Conservation (phyloP, 2,888 invertebrate genomes). For the Leucoptera coffeella region DNA sequence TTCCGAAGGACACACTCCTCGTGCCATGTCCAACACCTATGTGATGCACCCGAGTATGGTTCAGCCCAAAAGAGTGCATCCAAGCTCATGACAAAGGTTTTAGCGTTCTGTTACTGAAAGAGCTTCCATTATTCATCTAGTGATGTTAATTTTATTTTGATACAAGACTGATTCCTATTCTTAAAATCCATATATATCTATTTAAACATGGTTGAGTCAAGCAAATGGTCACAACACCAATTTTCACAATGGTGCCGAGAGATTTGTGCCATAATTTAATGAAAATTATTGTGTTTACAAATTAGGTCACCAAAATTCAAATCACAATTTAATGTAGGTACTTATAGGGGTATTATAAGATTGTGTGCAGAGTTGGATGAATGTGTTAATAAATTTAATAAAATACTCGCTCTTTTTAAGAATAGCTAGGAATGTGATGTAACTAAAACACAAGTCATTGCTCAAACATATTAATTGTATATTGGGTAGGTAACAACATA, state of each 20-base stretch:
- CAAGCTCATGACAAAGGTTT: constrained; percentile 43
- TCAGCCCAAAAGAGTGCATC: constrained; percentile 36
- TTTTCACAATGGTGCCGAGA: too few relatives aligned
- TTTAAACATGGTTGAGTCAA: too few relatives aligned
- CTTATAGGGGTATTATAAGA: too few relatives aligned
- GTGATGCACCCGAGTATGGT: constrained; percentile 48
- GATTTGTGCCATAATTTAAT: too few relatives aligned
- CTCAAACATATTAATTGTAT: constrained; percentile 18
- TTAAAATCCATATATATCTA: too few relatives aligned
- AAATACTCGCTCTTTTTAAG: constrained; percentile 21
- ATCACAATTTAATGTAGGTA: too few relatives aligned
- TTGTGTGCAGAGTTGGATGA: not conserved
- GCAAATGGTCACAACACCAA: too few relatives aligned
- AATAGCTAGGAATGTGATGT: constrained; percentile 4
- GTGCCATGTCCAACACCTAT: constrained; percentile 66
- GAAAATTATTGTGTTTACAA: not conserved
- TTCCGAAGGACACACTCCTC: constrained; percentile 44
- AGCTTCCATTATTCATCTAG: too few relatives aligned
- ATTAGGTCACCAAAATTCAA: not conserved
- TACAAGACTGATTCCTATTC: constrained; percentile 2
- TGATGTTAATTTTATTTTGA: too few relatives aligned
- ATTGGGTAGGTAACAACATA: constrained; percentile 23
- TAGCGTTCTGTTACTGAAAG: too few relatives aligned
- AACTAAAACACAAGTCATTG: constrained; percentile 12
- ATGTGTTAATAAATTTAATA: constrained; percentile 5